These are phyloP conservation scores for Eleginops maclovinus DNA, from an alignment of 2,113 vertebrate species.

Conservation along the genomic window DNA sequence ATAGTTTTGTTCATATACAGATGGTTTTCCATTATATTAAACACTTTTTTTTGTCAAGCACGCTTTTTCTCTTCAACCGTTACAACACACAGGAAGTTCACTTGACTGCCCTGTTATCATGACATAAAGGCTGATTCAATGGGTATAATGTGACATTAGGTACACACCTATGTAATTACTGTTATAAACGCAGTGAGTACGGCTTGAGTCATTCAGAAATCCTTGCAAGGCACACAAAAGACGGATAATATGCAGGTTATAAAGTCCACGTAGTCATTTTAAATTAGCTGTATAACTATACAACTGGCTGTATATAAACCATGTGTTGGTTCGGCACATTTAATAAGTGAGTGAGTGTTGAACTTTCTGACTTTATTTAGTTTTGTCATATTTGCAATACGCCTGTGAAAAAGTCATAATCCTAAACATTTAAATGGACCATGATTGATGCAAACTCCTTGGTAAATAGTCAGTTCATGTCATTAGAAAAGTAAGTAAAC, in stretches of 20 bases:
- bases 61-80: neutral
- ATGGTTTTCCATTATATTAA: neutral
- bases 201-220: constrained; percentile 5
- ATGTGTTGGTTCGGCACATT: neutral
- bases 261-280: neutral
- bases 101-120: constrained; percentile 22
- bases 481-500: too few relatives aligned
- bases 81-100: constrained; percentile 1
- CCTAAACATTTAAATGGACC: neutral
- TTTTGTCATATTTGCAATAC: neutral
- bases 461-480: too few relatives aligned
- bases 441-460: too few relatives aligned
- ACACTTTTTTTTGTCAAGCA: neutral
- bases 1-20: neutral
- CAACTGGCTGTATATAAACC: neutral
- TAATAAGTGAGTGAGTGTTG: neutral
- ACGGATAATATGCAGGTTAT: neutral
- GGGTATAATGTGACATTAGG: neutral
- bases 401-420: neutral
- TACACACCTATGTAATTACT: constrained; percentile 44
- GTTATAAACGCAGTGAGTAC: constrained; percentile 14
- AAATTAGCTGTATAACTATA: neutral
- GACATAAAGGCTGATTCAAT: constrained; percentile 2
- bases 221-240: neutral
- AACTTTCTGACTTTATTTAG: neutral